Evolutionary conservation across 2,797 vertebrate species (phyloP).

Genomic region (Xiphorhynchus erythropygius): DNA sequence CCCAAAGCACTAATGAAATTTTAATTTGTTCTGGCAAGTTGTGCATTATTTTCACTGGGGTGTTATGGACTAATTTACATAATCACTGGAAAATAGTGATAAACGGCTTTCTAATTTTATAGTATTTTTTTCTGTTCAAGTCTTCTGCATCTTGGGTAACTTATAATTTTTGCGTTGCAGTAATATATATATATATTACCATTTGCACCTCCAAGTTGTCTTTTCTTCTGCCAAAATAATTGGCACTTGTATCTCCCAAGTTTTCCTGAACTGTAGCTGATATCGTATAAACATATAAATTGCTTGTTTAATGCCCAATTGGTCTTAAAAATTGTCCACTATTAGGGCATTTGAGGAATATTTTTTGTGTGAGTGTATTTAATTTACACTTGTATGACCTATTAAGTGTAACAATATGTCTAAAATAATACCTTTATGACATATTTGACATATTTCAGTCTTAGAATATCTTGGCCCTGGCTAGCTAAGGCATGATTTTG

Average conservation of each 20-base stretch:
- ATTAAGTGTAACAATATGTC: background rate
- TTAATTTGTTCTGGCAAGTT: background rate
- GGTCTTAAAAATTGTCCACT: background rate
- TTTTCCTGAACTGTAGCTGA: background rate
- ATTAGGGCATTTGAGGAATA: background rate
- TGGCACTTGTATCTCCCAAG: background rate
- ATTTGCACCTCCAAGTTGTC: background rate
- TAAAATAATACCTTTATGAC: background rate
- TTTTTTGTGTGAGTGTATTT: background rate
- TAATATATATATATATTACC: background rate
- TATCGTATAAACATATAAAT: too few species aligned
- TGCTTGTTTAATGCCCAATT: background rate
- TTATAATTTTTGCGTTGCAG: background rate
- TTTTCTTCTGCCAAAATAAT: background rate
- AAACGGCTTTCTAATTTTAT: background rate
- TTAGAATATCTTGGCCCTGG: background rate
- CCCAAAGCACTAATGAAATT: background rate
- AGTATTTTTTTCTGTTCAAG: background rate
- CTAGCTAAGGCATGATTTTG: background rate
- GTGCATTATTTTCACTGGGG: background rate
- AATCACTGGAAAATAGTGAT: background rate
- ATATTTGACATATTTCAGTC: background rate
- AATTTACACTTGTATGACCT: background rate
- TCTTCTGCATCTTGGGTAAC: background rate
- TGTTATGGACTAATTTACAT: background rate